phyloP scores from a whole-genome alignment of 2,888 invertebrate genomes.

The Thecophora atra region DNA sequence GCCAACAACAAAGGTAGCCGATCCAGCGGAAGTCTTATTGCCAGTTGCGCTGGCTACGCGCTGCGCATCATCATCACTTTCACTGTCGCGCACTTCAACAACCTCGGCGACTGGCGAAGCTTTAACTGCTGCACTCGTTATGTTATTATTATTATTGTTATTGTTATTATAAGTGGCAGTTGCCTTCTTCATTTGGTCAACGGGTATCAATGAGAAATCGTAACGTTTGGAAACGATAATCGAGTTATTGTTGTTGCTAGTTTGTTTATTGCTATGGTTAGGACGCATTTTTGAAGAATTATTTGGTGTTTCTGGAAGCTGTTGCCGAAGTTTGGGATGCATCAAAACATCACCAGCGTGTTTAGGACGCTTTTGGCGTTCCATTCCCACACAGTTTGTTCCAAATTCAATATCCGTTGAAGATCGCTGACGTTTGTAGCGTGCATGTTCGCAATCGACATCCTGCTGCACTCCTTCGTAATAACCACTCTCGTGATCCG shows the following conservation, averaged over 20 bases:
- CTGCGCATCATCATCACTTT: constrained; percentile 45
- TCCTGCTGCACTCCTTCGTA: constrained; percentile 74
- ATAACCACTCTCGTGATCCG: constrained; percentile 84
- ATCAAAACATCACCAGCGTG: background rate
- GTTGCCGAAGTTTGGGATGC: background rate
- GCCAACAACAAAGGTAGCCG: constrained; percentile 46
- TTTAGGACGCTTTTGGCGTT: constrained; percentile 2
- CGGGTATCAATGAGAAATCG: constrained; percentile 29
- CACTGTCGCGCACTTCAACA: constrained; percentile 53
- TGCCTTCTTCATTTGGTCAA: constrained; percentile 21
- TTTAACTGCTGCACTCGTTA: constrained; percentile 28
- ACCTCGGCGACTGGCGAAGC: constrained; percentile 44
- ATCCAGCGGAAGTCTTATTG: constrained; percentile 39
- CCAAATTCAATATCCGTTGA: background rate
- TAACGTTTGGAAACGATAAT: constrained; percentile 10
- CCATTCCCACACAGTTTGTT: background rate
- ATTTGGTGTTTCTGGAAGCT: constrained; percentile 9
- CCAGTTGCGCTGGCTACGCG: constrained; percentile 28
- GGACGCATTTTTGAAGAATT: constrained; percentile 14
- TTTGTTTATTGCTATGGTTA: constrained; percentile 43
- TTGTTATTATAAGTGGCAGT: constrained; percentile 40
- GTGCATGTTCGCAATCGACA: constrained; percentile 42
- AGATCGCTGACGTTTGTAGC: constrained; percentile 32
- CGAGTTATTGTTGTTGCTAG: constrained; percentile 43
- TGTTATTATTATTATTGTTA: constrained; percentile 40